Conservation (phyloP, 2,888 invertebrate genomes). For the Ectobius pallidus region DNA sequence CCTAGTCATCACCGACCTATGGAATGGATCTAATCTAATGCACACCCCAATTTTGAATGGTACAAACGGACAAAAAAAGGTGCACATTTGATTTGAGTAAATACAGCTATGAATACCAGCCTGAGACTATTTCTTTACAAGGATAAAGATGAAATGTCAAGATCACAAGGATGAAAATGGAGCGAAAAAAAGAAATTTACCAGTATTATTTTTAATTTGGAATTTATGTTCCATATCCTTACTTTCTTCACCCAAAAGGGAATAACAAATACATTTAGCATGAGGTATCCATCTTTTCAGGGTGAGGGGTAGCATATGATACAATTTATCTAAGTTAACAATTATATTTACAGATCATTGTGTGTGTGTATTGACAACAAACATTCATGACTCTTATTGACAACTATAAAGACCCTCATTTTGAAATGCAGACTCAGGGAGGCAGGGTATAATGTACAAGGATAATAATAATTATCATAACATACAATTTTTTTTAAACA, state of each 20-base stretch:
- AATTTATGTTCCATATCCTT: background rate
- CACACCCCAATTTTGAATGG: too few species aligned
- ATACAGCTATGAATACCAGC: too few species aligned
- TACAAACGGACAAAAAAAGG: too few species aligned
- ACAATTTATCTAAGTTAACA: slow-evolving; percentile 26
- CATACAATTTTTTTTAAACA: slow-evolving; percentile 17
- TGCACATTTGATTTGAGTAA: too few species aligned
- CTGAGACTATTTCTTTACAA: too few species aligned
- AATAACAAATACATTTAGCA: slow-evolving; percentile 7
- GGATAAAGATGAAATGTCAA: too few species aligned
- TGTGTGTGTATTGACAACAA: slow-evolving; percentile 20
- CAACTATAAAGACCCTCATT: slow-evolving; percentile 4
- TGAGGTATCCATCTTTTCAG: slow-evolving; percentile 17
- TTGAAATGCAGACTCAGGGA: background rate
- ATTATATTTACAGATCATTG: slow-evolving; percentile 36
- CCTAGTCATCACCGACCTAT: too few species aligned
- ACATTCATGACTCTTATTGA: slow-evolving; percentile 28
- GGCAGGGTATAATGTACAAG: slow-evolving; percentile 25
- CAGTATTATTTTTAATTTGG: background rate
- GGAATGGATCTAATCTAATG: too few species aligned
- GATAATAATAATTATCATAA: slow-evolving; percentile 28
- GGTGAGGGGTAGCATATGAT: slow-evolving; percentile 4
- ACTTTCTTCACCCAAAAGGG: background rate
- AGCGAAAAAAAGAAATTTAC: too few species aligned
- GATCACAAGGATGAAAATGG: too few species aligned